Conservation (phyloP, 2,113 vertebrate species). For the Eptesicus fuscus region DNA sequence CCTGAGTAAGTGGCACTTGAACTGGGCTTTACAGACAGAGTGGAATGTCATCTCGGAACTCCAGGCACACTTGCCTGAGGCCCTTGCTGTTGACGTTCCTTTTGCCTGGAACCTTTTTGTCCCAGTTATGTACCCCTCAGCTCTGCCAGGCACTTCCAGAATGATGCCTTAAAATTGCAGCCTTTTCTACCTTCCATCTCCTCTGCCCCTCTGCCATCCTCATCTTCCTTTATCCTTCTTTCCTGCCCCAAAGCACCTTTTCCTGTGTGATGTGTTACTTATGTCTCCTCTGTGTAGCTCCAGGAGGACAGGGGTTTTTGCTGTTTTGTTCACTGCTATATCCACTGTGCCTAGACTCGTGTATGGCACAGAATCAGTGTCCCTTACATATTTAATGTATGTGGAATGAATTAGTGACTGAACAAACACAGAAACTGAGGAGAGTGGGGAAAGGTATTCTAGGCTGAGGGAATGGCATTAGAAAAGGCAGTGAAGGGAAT, state of each 20-base stretch:
- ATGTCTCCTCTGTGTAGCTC: background rate
- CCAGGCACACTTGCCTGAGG: background rate
- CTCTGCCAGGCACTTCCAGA: background rate
- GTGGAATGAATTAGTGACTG: background rate
- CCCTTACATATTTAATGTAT: background rate
- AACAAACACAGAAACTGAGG: background rate
- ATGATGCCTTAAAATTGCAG: background rate
- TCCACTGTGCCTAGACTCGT: background rate
- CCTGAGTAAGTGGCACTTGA: background rate
- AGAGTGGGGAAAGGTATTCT: background rate
- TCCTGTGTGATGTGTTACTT: background rate
- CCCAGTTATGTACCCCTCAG: background rate
- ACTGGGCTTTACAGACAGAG: background rate
- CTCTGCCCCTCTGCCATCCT: background rate
- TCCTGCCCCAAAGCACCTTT: background rate
- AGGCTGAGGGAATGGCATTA: background rate
- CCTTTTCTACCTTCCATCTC: background rate
- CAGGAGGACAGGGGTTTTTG: background rate
- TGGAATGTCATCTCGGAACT: background rate
- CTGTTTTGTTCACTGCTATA: background rate
- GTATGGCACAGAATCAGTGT: background rate
- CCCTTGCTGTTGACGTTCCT: slow-evolving; percentile 5
- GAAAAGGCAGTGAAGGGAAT: background rate
- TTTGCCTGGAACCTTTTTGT: background rate
- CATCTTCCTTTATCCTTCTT: background rate